Evolutionary conservation across 2,113 vertebrate species (phyloP).

Genomic region (Cephalopholis sonnerati): DNA sequence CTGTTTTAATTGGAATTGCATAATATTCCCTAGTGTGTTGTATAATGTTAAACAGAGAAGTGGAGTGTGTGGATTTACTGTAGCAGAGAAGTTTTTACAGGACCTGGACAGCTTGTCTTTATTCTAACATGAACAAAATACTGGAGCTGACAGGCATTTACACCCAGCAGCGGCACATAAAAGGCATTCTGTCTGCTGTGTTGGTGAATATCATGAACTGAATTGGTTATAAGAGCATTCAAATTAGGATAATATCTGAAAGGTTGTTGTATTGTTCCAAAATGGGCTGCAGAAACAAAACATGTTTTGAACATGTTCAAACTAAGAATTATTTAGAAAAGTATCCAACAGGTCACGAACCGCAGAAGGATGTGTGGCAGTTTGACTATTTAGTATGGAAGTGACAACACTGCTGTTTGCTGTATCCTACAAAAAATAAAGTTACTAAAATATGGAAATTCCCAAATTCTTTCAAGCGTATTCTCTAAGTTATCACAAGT

Average conservation of each 20-base stretch:
- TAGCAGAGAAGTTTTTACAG: not conserved
- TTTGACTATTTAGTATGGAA: not conserved
- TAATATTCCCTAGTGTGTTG: not conserved
- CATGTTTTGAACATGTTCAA: constrained; percentile 5
- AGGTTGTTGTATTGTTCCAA: not conserved
- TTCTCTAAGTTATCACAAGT: constrained; percentile 31
- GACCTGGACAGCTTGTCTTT: not conserved
- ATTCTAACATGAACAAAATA: not conserved
- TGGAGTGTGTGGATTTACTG: not conserved
- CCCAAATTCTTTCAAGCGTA: constrained; percentile 81
- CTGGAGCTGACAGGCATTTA: not conserved
- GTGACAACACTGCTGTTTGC: constrained; percentile 2
- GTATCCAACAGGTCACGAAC: not conserved
- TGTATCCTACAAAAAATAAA: not conserved
- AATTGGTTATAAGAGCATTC: not conserved
- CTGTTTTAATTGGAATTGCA: not conserved
- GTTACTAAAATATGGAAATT: constrained; percentile 50
- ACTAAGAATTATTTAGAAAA: not conserved
- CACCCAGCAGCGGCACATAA: not conserved
- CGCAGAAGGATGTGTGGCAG: not conserved
- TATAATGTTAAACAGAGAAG: not conserved
- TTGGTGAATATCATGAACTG: not conserved
- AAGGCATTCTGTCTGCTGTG: not conserved
- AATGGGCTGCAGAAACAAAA: not conserved
- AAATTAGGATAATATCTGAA: not conserved